A percentile compares a stretch with the other conserved stretches of the same genome.
Conservation (phyloP, 1,140 invertebrate species). For the Drosophila sucinea region DNA sequence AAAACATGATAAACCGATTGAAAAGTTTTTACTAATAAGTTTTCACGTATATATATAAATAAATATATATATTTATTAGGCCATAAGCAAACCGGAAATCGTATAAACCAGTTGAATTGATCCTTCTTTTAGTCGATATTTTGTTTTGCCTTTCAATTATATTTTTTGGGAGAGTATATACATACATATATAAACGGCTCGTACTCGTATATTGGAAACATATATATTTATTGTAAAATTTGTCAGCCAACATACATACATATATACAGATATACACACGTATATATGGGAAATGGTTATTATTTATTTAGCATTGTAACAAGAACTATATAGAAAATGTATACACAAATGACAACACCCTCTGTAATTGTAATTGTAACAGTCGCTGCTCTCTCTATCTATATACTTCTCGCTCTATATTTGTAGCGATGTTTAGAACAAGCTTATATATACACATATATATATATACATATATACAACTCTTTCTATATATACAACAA, state of each 20-base stretch:
- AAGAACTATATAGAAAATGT: slow-evolving; percentile 26
- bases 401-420: slow-evolving; percentile 72
- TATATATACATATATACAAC: slow-evolving; percentile 47
- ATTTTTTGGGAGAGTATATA: slow-evolving; percentile 16
- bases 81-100: slow-evolving; percentile 54
- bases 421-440: slow-evolving; percentile 69
- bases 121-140: slow-evolving; percentile 7
- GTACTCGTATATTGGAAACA: slow-evolving; percentile 23
- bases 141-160: slow-evolving; percentile 47
- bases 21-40: slow-evolving; percentile 57
- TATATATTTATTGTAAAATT: slow-evolving; percentile 40
- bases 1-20: slow-evolving; percentile 32
- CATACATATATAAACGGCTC: slow-evolving; percentile 7
- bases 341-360: slow-evolving; percentile 31
- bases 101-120: slow-evolving; percentile 62
- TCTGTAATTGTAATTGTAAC: slow-evolving; percentile 42
- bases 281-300: slow-evolving; percentile 52
- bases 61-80: slow-evolving; percentile 63
- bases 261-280: slow-evolving; percentile 36
- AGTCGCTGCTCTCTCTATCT: slow-evolving; percentile 42
- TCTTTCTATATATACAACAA: slow-evolving; percentile 61
- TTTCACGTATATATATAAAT: slow-evolving; percentile 64
- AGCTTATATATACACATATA: slow-evolving; percentile 37
- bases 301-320: slow-evolving; percentile 54
- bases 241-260: slow-evolving; percentile 45